Percentiles rank a stretch among this genome's conserved stretches.
These are phyloP conservation scores for Belgica antarctica DNA, from an alignment of 2,888 invertebrate genomes.

Conservation along the genomic window DNA sequence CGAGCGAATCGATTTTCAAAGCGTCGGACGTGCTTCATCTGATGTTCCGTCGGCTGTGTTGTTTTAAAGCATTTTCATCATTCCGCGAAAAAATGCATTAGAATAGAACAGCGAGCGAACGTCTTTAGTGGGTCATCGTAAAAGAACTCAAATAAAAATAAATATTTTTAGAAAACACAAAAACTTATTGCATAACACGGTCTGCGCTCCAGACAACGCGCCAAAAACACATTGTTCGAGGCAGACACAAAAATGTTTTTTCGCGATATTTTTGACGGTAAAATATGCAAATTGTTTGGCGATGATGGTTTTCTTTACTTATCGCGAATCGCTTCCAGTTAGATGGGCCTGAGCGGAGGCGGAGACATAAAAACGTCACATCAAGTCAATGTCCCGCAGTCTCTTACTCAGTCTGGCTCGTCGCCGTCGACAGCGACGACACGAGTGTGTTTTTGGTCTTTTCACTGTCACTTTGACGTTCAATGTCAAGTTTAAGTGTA, in stretches of 20 bases:
- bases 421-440: too few relatives aligned
- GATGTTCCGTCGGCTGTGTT: not conserved
- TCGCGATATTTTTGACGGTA: constrained; percentile 19
- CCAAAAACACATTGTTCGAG: not conserved
- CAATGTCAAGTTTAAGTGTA: too few relatives aligned
- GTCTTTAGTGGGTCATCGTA: constrained; percentile 41
- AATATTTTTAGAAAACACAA: constrained; percentile 39
- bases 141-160: too few relatives aligned
- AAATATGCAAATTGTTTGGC: constrained; percentile 39
- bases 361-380: too few relatives aligned
- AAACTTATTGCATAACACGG: constrained; percentile 37
- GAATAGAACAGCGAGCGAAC: not conserved
- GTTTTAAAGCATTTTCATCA: not conserved
- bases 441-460: too few relatives aligned
- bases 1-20: not conserved
- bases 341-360: too few relatives aligned
- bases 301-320: constrained; percentile 26
- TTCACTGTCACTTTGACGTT: too few relatives aligned
- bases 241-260: constrained; percentile 11
- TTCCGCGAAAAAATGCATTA: not conserved
- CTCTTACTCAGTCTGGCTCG: not conserved
- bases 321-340: not conserved
- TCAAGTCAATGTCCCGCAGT: not conserved
- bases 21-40: not conserved
- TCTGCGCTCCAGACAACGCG: constrained; percentile 3